Conservation (phyloP, 2,888 invertebrate genomes). For the Drosophila bunnanda region DNA sequence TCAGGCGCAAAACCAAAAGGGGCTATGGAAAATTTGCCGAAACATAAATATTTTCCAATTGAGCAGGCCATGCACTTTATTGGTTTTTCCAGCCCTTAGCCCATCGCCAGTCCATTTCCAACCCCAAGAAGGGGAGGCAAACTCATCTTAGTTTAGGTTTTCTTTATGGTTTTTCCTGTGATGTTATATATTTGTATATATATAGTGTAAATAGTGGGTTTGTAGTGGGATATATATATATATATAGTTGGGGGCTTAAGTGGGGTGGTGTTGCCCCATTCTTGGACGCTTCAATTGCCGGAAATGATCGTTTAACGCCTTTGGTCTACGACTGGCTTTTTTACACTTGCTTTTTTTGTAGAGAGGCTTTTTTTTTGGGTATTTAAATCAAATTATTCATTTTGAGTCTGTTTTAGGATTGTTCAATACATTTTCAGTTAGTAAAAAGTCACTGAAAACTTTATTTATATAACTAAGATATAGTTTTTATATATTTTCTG, state of each 20-base stretch:
- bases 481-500: not conserved
- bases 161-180: not conserved
- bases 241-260: slow-evolving; percentile 2
- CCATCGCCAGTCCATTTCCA: not conserved
- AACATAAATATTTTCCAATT: slow-evolving; percentile 58
- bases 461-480: too few species aligned
- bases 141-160: slow-evolving; percentile 1
- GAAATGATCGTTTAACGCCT: slow-evolving; percentile 46
- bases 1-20: slow-evolving; percentile 38
- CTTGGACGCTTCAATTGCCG: slow-evolving; percentile 23
- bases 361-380: not conserved
- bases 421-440: not conserved
- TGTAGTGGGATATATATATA: not conserved
- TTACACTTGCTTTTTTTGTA: not conserved
- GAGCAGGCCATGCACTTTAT: slow-evolving; percentile 62
- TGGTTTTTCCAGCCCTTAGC: slow-evolving; percentile 55
- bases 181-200: not conserved
- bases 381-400: not conserved
- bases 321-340: not conserved
- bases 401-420: not conserved
- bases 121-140: not conserved
- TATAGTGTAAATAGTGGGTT: not conserved
- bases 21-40: slow-evolving; percentile 44
- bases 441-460: not conserved
- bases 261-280: slow-evolving; percentile 9